Conservation (phyloP, 2,113 vertebrate species). For the Neoarius graeffei region DNA sequence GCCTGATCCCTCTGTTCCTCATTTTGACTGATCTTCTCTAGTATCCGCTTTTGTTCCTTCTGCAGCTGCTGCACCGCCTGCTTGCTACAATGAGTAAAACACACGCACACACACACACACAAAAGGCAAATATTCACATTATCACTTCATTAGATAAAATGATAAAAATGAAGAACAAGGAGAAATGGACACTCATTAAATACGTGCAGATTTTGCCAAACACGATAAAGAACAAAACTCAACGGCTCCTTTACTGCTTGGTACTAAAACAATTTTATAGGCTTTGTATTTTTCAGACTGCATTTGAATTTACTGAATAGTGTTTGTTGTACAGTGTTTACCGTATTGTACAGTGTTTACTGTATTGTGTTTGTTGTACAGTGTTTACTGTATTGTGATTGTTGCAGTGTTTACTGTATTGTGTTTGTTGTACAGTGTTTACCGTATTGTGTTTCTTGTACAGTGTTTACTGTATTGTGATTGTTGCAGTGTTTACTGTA, state of each 20-base stretch:
- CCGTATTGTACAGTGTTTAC: too few species aligned
- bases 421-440: too few species aligned
- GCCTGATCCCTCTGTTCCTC: conserved; percentile 69
- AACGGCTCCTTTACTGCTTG: not conserved
- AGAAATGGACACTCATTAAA: not conserved
- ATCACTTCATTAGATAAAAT: conserved; percentile 1
- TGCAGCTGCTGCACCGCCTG: conserved; percentile 64
- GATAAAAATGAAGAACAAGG: not conserved
- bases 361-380: too few species aligned
- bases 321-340: too few species aligned
- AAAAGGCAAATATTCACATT: conserved; percentile 1
- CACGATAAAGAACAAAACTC: not conserved
- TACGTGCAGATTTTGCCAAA: not conserved
- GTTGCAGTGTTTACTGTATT: too few species aligned
- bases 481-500: too few species aligned
- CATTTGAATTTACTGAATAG: too few species aligned
- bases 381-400: too few species aligned
- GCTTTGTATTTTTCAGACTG: not conserved
- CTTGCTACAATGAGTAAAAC: conserved; percentile 53
- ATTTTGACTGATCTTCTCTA: conserved; percentile 65
- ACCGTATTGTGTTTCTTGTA: too few species aligned
- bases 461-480: too few species aligned
- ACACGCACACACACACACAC: conserved; percentile 1
- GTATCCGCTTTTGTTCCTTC: conserved; percentile 64
- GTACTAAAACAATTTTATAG: not conserved